These are phyloP conservation scores for Lepus oiostolus DNA, from an alignment of 2,797 vertebrate genomes.

Conservation along the genomic window DNA sequence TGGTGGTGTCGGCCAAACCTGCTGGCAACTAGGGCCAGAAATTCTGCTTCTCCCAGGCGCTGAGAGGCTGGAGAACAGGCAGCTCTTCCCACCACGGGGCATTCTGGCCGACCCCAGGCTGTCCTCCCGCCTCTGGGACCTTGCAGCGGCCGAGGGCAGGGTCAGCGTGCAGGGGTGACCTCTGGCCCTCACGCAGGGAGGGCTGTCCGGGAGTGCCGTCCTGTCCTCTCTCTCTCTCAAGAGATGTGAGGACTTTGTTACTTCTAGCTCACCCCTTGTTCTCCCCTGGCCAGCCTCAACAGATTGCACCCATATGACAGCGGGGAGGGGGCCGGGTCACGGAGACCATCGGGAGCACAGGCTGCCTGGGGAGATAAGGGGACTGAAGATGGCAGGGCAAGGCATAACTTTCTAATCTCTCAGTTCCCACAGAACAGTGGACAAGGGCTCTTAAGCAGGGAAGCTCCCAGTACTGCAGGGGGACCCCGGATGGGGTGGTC, in stretches of 20 bases:
- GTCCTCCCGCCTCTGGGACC: background rate
- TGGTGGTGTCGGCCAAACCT: background rate
- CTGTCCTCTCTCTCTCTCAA: background rate
- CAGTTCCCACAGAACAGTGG: background rate
- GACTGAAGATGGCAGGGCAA: background rate
- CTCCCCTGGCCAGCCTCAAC: background rate
- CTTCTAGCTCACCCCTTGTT: background rate
- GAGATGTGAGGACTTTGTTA: constrained; percentile 15
- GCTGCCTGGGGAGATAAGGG: constrained; percentile 69
- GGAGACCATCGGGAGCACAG: background rate
- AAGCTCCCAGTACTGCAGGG: fast-evolving
- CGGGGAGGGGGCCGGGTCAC: background rate
- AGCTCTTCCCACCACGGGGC: background rate
- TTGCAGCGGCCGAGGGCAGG: background rate
- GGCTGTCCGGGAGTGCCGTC: background rate
- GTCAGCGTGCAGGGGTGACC: background rate
- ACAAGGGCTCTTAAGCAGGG: background rate
- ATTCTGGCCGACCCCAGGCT: background rate
- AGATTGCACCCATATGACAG: background rate
- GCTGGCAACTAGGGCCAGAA: background rate
- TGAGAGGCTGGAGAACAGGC: background rate
- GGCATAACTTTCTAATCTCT: constrained; percentile 38
- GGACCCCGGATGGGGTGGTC: fast-evolving
- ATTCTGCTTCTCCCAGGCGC: background rate
- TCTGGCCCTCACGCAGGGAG: background rate